phyloP scores from a whole-genome alignment of 2,113 vertebrate genomes.

The Amblyornis subalaris region DNA sequence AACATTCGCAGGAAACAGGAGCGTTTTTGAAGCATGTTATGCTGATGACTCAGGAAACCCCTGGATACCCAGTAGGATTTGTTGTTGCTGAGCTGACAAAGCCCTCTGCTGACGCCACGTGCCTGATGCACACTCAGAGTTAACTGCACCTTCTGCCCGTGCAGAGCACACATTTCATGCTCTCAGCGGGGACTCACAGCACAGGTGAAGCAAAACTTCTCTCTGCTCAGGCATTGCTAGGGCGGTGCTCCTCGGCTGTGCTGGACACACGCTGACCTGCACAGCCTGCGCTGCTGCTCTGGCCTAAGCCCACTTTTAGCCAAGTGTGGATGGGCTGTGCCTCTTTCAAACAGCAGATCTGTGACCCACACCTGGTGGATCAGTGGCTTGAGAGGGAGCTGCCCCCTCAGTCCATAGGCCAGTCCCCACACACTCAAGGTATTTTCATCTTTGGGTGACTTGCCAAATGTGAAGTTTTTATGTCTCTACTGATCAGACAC shows the following conservation, averaged over 20 bases:
- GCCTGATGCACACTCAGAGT: not conserved
- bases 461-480: not conserved
- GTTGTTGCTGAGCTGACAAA: not conserved
- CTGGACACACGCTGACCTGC: not conserved
- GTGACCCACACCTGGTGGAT: not conserved
- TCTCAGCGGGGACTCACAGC: rapidly evolving
- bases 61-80: rapidly evolving
- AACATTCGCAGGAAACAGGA: not conserved
- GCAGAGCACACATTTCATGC: not conserved
- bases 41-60: not conserved
- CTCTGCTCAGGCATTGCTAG: not conserved
- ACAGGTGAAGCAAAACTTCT: rapidly evolving
- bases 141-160: not conserved
- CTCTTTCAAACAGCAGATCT: not conserved
- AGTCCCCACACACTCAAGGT: too few relatives aligned
- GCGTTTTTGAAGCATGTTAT: rapidly evolving
- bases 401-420: not conserved
- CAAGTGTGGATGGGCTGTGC: not conserved
- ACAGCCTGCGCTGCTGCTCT: not conserved
- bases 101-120: not conserved
- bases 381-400: not conserved
- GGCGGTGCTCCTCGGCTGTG: not conserved
- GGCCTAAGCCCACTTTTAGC: not conserved
- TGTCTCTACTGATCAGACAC: not conserved
- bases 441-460: not conserved